Percentiles rank a stretch among this genome's conserved stretches.
Conservation (phyloP, 2,888 invertebrate species). For the Cerastis leucographa region DNA sequence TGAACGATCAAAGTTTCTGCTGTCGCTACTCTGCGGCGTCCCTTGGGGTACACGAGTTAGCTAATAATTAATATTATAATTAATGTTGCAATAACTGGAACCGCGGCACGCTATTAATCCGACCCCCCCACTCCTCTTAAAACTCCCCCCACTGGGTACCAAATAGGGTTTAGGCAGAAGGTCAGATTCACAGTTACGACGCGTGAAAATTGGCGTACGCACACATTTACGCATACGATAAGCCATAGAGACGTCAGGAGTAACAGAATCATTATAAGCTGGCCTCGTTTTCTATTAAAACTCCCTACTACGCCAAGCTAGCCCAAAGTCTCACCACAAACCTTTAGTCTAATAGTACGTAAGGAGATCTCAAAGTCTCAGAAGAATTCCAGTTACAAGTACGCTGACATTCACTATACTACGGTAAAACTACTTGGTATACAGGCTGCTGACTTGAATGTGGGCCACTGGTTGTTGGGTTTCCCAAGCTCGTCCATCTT, state of each 20-base stretch:
- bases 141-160: constrained; percentile 17
- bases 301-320: neutral
- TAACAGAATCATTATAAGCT: neutral
- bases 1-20: constrained; percentile 58
- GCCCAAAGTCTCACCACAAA: neutral
- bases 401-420: neutral
- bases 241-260: neutral
- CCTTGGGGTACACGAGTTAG: constrained; percentile 85
- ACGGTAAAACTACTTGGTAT: neutral
- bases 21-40: constrained; percentile 72
- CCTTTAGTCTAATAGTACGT: neutral
- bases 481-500: neutral
- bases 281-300: neutral
- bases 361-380: neutral
- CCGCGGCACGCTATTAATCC: constrained; percentile 77
- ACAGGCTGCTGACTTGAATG: neutral
- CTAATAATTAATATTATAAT: constrained; percentile 90
- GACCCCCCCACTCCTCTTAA: constrained; percentile 37
- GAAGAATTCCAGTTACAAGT: neutral
- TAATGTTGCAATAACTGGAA: constrained; percentile 86
- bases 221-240: neutral
- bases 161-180: constrained; percentile 28
- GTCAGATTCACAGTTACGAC: neutral
- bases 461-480: neutral
- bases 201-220: neutral